A percentile compares a stretch with the other conserved stretches of the same genome.
Evolutionary conservation across 2,797 vertebrate genomes (phyloP).

Genomic region (Hylomyscus alleni): DNA sequence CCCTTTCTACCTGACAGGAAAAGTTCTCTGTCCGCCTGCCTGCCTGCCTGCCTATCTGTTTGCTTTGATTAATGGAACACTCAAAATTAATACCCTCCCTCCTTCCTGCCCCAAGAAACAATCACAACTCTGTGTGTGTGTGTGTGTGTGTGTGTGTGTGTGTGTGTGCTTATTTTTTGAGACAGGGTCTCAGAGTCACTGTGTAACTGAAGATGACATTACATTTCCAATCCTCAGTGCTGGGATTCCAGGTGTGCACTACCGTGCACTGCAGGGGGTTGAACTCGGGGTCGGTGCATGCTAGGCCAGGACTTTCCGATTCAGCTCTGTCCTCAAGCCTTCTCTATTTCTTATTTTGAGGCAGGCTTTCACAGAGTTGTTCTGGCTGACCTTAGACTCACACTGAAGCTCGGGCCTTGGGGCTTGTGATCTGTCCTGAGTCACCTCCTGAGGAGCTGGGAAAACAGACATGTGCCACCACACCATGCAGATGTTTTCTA

Average conservation of each 20-base stretch:
- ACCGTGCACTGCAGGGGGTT: not conserved
- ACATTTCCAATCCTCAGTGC: not conserved
- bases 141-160: not conserved
- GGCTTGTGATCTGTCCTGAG: not conserved
- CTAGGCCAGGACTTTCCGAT: not conserved
- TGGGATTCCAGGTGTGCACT: not conserved
- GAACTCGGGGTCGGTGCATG: not conserved
- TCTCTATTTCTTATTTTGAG: not conserved
- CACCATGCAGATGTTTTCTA: not conserved
- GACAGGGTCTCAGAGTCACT: not conserved
- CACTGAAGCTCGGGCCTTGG: not conserved
- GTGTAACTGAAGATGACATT: not conserved
- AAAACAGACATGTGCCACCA: not conserved
- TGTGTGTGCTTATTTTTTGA: not conserved
- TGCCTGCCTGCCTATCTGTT: not conserved
- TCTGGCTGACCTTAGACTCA: not conserved
- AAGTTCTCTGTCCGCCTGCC: not conserved
- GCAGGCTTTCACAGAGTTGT: not conserved
- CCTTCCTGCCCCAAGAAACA: not conserved
- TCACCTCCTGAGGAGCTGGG: not conserved
- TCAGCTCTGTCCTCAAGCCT: not conserved
- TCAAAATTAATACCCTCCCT: too few species aligned
- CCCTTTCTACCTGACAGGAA: not conserved
- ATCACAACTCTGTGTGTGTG: not conserved
- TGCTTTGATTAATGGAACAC: not conserved